Evolutionary conservation across 2,888 invertebrate genomes (phyloP).

Genomic region (Drosophila cracens): DNA sequence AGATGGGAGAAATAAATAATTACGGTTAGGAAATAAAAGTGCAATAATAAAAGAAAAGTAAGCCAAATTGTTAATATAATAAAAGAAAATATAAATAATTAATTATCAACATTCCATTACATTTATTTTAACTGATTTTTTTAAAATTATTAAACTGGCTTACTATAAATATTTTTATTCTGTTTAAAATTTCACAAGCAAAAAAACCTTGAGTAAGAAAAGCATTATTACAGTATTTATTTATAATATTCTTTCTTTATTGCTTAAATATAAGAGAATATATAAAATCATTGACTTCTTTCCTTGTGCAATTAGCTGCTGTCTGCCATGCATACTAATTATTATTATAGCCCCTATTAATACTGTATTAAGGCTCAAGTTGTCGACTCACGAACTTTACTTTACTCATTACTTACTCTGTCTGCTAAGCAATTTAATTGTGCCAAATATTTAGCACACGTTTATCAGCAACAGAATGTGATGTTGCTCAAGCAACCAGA

Average conservation of each 20-base stretch:
- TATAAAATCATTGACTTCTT: background rate
- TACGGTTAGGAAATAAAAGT: background rate
- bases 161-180: background rate
- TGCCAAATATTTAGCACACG: slow-evolving; percentile 1
- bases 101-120: no score
- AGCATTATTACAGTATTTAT: background rate
- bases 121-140: background rate
- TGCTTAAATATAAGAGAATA: background rate
- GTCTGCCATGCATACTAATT: slow-evolving; percentile 49
- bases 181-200: background rate
- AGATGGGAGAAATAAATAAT: background rate
- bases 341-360: slow-evolving; percentile 32
- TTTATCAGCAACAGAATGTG: slow-evolving; percentile 7
- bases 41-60: background rate
- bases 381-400: slow-evolving; percentile 24
- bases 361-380: slow-evolving; percentile 29
- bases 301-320: background rate
- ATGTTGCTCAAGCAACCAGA: slow-evolving; percentile 13
- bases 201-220: background rate
- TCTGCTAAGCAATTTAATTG: slow-evolving; percentile 4
- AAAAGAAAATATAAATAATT: background rate
- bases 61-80: background rate
- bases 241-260: background rate
- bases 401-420: background rate
- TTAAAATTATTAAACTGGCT: background rate